phyloP scores from a whole-genome alignment of 2,113 vertebrate genomes.

The Pollachius pollachius region DNA sequence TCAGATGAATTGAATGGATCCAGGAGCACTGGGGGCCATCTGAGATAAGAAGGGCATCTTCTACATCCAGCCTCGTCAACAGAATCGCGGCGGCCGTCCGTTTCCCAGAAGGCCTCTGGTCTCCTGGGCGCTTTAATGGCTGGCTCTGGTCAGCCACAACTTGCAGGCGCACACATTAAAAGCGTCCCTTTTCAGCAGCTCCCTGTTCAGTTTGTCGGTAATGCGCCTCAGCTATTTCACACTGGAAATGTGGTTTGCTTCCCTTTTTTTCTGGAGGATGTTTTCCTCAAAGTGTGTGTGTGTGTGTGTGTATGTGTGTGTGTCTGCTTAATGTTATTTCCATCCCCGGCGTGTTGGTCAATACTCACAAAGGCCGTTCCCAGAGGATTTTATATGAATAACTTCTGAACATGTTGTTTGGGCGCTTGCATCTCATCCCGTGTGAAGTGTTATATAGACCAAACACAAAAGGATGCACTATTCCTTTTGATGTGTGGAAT shows the following conservation, averaged over 20 bases:
- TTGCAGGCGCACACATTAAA: conserved; percentile 24
- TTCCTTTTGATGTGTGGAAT: conserved; percentile 68
- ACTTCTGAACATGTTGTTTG: conserved; percentile 61
- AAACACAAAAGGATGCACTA: conserved; percentile 49
- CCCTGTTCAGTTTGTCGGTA: conserved; percentile 20
- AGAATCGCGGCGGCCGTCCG: too few relatives aligned
- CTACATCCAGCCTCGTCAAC: too few relatives aligned
- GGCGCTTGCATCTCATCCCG: conserved; percentile 48
- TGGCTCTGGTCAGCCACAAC: conserved; percentile 12
- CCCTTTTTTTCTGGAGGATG: conserved; percentile 32
- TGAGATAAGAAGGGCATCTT: too few relatives aligned
- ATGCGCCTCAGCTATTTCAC: too few relatives aligned
- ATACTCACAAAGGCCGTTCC: conserved; percentile 53
- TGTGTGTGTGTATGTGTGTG: conserved; percentile 59
- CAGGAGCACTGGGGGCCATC: too few relatives aligned
- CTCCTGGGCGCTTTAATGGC: too few relatives aligned
- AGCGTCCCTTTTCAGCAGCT: conserved; percentile 55
- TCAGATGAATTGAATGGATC: too few relatives aligned
- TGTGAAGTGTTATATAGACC: conserved; percentile 41
- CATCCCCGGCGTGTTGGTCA: conserved; percentile 39
- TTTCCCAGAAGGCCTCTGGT: too few relatives aligned
- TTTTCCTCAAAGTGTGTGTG: conserved; percentile 17
- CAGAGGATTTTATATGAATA: conserved; percentile 47
- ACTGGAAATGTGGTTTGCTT: neutral
- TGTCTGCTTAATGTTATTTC: conserved; percentile 59